Evolutionary conservation across 1,140 invertebrate species (phyloP).

Genomic region (Rhopalosiphum padi): DNA sequence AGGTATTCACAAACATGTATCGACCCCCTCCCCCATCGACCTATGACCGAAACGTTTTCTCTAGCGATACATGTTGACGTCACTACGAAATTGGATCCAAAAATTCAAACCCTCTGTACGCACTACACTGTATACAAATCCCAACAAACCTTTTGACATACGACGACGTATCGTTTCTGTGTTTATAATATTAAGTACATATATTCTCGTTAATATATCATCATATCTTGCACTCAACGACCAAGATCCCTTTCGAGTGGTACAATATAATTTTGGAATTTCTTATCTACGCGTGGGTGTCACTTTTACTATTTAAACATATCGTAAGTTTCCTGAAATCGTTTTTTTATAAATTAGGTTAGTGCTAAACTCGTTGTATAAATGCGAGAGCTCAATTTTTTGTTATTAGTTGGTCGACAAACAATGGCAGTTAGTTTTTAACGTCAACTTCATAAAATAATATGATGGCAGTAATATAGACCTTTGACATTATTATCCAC

Average conservation of each 20-base stretch:
- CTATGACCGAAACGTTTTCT: not conserved
- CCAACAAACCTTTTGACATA: not conserved
- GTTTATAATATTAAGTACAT: not conserved
- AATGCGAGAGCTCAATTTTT: not conserved
- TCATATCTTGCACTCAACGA: not conserved
- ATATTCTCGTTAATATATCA: not conserved
- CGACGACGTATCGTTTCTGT: not conserved
- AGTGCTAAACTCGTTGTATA: not conserved
- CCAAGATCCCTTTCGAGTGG: not conserved
- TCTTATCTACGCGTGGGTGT: not conserved
- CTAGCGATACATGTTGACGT: not conserved
- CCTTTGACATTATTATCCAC: not conserved
- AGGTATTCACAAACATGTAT: not conserved
- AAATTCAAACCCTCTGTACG: not conserved
- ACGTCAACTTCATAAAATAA: not conserved
- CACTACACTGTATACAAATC: not conserved
- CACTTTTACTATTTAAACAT: not conserved
- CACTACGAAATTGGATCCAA: not conserved
- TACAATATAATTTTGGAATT: not conserved
- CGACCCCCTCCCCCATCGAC: not conserved
- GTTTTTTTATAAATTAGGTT: not conserved
- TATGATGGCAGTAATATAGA: not conserved
- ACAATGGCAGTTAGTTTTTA: not conserved
- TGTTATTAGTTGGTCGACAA: not conserved
- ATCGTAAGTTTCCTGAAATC: not conserved